Conservation (phyloP, 2,113 vertebrate species). For the Oplegnathus fasciatus region DNA sequence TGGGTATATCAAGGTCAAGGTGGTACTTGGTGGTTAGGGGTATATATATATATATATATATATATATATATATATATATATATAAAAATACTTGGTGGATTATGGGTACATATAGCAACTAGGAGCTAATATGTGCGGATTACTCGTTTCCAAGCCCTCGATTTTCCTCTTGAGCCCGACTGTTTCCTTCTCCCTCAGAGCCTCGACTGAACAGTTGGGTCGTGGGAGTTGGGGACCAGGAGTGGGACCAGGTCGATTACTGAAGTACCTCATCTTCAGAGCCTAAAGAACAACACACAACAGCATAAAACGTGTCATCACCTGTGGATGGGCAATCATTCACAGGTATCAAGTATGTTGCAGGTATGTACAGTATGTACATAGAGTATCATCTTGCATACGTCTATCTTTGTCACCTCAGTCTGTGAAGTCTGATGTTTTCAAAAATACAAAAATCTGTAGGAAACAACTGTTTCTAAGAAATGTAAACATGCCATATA, state of each 20-base stretch:
- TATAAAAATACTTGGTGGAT: neutral
- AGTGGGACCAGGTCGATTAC: constrained; percentile 93
- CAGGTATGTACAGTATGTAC: neutral
- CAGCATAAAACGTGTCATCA: neutral
- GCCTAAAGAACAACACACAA: constrained; percentile 83
- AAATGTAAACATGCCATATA: neutral
- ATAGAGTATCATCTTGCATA: neutral
- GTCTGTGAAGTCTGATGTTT: neutral
- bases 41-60: neutral
- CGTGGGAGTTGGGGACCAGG: constrained; percentile 91
- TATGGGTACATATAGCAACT: neutral
- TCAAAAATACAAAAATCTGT: neutral
- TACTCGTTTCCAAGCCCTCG: constrained; percentile 88
- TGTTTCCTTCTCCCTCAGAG: constrained; percentile 90
- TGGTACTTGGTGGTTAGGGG: neutral
- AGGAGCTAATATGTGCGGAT: constrained; percentile 14
- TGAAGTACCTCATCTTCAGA: constrained; percentile 94
- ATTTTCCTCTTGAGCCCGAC: constrained; percentile 90
- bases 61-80: too few species aligned
- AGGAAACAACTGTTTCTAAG: neutral
- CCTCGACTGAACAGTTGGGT: constrained; percentile 91
- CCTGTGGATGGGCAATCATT: too few species aligned
- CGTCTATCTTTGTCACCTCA: neutral
- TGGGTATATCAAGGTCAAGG: constrained; percentile 1
- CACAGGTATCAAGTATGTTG: neutral